Evolutionary conservation across 2,888 invertebrate genomes (phyloP), one percentile per base, ranked within the genome.

Genomic region (Protodeltote pygarga): DNA sequence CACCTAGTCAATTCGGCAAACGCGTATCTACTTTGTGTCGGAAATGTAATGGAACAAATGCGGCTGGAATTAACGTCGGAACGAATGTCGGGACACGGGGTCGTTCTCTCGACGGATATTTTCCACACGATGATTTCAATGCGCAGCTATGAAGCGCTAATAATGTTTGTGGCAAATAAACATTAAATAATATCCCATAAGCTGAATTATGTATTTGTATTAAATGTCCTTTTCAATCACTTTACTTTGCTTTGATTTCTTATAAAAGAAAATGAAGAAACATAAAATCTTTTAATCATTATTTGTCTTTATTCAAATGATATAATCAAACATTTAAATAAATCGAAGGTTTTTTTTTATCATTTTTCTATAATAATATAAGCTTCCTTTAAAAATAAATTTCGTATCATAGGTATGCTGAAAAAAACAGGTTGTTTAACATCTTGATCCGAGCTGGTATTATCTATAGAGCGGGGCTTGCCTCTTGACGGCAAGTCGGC

Each of bases 11-110:
- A 92, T 89, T 91, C 91, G 90, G 84, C 90, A 91, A 91, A 88
- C 89, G 89, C 87, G 89, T 88, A 89, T 88, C 89, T 91, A 91
- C 91, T 92, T 91, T 91, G 87, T 90, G 91, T 91, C 89, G 91
- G 91, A 91, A 92, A 92, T 92, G 91, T 92, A 92, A 92, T 90
- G 91, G 91, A 92, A 92, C 91, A 92, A 91, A 92, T 91, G 91
- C 91, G 91, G 87, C 89, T 83, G 89, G 90, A 91, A 92, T 92
- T 92, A 92, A 85, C 91, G 91, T 89, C 84, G 81, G 78, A 87
- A 90, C 87, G 89, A 91, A 90, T 92, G 90, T 91, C 84, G 87
- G 85, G 79, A 82, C 88, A 83, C 85, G 89, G 88, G 89, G 87
- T 87, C 87, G 86, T 75, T 86, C 86, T 81, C 85, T 83, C 80